Evolutionary conservation across 2,888 invertebrate genomes (phyloP).

Genomic region (Oscheius sp.): DNA sequence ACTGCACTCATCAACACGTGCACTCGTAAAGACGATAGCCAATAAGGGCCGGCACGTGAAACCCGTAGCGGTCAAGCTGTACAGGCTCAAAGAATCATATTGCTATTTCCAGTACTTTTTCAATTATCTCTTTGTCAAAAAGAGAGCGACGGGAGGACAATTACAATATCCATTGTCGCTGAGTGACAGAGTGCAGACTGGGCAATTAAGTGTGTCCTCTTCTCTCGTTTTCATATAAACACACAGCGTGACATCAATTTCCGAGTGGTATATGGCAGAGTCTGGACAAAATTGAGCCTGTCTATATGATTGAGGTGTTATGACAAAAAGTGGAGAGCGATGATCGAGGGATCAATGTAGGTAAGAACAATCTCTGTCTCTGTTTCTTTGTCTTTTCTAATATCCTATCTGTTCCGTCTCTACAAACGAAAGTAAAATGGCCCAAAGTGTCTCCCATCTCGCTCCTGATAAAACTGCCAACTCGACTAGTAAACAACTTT

Average conservation of each 20-base stretch:
- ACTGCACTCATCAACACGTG: constrained; percentile 13
- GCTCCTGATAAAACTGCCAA: constrained; percentile 9
- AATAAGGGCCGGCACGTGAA: constrained; percentile 19
- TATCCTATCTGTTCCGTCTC: neutral
- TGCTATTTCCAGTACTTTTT: neutral
- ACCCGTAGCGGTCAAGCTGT: constrained; percentile 11
- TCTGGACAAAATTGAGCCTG: neutral
- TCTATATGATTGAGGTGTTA: neutral
- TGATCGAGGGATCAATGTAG: neutral
- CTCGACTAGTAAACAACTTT: constrained; percentile 17
- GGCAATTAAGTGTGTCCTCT: neutral
- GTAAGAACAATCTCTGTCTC: neutral
- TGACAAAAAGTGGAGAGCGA: neutral
- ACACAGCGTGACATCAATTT: no score
- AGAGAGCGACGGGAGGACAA: neutral
- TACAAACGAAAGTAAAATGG: constrained; percentile 18
- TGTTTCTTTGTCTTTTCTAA: neutral
- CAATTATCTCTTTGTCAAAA: neutral
- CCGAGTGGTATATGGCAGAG: no score
- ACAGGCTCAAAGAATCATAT: neutral
- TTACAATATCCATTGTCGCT: neutral
- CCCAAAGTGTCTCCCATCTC: no score
- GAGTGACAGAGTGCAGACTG: neutral
- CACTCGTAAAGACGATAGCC: constrained; percentile 16
- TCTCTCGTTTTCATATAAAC: no score